Base-by-base conservation (phyloP, 30 jellyfish, hydroid and myxozoan genomes). In the Turritopsis rubra region DNA sequence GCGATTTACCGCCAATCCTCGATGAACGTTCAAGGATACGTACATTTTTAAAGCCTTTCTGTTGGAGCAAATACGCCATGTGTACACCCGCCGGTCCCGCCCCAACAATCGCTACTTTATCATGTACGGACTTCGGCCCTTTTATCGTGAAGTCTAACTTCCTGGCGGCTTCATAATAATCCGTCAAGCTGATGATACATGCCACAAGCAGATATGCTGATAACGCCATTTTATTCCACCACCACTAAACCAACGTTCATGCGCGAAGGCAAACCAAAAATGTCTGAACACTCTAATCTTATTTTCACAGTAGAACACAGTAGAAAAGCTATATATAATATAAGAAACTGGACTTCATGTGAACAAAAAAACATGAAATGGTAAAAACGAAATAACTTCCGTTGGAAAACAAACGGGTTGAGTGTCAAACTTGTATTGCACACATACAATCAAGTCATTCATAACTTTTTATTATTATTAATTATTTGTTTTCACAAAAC, bases 1-100 rank as follows among this genome's bases (percentile, higher is more conserved):
- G 71, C 66, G 97, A 89, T 77, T 89, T 89, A 9, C 97, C 97
- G 29, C 97, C 97, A 20, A 86, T 54, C 53, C 95, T 71, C 8
- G 78, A 28, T 18, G 88, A 16, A 52, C 73, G 79, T 65, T 89
- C 97, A 8, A 85, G 54, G 3, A 89, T 80, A 0, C 73, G 70
- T 28, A 89, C 75, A 54, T 85, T 84, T 31, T 9, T 89, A 65
- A 89, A 89, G 8, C 91, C 91, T 54, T 81, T 75, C 86, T 81
- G 80, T 54, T 89, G 85, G 79, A 89, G 89, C 80, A 89, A 72
- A 68, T 54, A 79, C 21, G 97, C 97, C 97, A 89, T 89, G 84
- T 89, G 97, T 7, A 89, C 88, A 17, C 97, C 97, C 19, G 97
- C 88, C 1, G 97, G 88, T 19, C 97, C 97, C 20, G 88, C 97